Evolutionary conservation across 2,113 vertebrate genomes (phyloP).

Genomic region (Sinocyclocheilus grahami): DNA sequence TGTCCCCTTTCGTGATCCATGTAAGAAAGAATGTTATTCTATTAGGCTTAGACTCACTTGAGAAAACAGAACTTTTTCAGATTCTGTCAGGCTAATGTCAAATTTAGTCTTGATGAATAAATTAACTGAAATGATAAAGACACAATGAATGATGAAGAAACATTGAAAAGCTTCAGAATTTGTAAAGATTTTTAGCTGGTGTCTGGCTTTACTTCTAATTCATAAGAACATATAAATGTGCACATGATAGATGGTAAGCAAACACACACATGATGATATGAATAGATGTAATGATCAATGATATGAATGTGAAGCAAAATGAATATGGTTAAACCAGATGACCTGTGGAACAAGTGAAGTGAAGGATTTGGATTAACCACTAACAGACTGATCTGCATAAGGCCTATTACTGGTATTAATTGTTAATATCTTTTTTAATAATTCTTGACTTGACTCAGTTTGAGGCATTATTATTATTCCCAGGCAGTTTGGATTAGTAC

Average conservation of each 20-base stretch:
- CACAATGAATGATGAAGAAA: background rate
- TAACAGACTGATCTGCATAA: constrained; percentile 20
- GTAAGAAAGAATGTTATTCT: too few species aligned
- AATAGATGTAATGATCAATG: background rate
- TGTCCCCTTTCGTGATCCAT: too few species aligned
- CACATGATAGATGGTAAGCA: background rate
- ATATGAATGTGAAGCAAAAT: background rate
- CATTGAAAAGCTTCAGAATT: background rate
- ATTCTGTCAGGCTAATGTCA: too few species aligned
- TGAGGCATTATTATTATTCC: constrained; percentile 51
- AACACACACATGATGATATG: background rate
- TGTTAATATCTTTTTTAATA: background rate
- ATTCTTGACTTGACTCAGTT: background rate
- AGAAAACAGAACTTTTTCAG: too few species aligned
- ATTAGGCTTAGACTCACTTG: too few species aligned
- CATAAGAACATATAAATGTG: background rate
- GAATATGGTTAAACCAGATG: background rate
- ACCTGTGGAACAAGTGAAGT: background rate
- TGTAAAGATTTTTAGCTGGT: background rate
- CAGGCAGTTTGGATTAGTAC: constrained; percentile 45
- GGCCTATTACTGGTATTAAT: background rate
- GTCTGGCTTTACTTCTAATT: background rate
- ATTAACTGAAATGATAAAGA: too few species aligned
- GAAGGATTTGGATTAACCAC: constrained; percentile 8
- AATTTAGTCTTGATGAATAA: too few species aligned